phyloP scores from a whole-genome alignment of 1,140 invertebrate genomes.

The roundworm (Caenorhabditis elegans) region WBcel235 BX284605.5:12279501-12280000 shows the following conservation, averaged over 20 bases:
- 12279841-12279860: constrained; percentile 24
- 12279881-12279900: constrained; percentile 34
- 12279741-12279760: constrained; percentile 21
- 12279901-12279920: neutral
- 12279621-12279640: too few species aligned
- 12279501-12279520: too few species aligned
- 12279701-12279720: constrained; percentile 19
- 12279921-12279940: neutral
- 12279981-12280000: neutral
- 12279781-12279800: constrained; percentile 20
- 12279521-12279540: too few species aligned
- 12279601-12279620: too few species aligned
- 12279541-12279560: too few species aligned
- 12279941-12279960: neutral
- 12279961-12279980: neutral
- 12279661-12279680: too few species aligned
- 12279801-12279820: constrained; percentile 31
- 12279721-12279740: constrained; percentile 25
- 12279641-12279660: too few species aligned
- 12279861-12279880: constrained; percentile 32
- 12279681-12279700: too few species aligned
- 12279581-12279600: too few species aligned
- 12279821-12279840: neutral
- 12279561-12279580: too few species aligned
- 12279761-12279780: constrained; percentile 1